These are phyloP conservation scores for Gastrophryne carolinensis DNA, from an alignment of 2,797 vertebrate species.

Conservation along the genomic window DNA sequence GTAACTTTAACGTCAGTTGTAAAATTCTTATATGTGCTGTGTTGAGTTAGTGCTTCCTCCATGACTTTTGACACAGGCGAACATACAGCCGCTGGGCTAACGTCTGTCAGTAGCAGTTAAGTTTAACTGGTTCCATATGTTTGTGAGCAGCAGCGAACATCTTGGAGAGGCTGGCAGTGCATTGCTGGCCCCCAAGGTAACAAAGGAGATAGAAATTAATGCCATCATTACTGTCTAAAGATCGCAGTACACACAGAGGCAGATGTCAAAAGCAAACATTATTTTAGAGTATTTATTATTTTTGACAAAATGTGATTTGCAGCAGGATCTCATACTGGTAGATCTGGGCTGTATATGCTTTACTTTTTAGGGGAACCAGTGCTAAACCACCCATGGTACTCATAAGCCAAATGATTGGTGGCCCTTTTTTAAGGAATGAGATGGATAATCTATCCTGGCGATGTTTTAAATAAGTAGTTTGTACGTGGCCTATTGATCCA, in stretches of 20 bases:
- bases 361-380: no score
- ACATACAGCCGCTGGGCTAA: neutral
- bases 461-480: no score
- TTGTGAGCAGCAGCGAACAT: neutral
- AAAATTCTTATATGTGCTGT: neutral
- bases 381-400: no score
- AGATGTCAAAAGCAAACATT: neutral
- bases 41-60: neutral
- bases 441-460: no score
- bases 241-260: neutral
- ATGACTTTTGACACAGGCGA: slow-evolving; percentile 15
- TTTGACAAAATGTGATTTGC: neutral
- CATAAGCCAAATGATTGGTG: no score
- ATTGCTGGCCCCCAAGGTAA: slow-evolving; percentile 1
- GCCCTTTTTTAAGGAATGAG: no score
- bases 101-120: slow-evolving; percentile 9
- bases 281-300: neutral
- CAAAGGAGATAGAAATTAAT: slow-evolving; percentile 9
- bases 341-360: no score
- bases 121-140: slow-evolving; percentile 13
- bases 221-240: neutral
- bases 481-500: no score
- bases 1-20: neutral
- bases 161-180: neutral
- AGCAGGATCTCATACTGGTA: no score